Conservation (phyloP, 2,113 vertebrate species). For the Dermatemys mawii region DNA sequence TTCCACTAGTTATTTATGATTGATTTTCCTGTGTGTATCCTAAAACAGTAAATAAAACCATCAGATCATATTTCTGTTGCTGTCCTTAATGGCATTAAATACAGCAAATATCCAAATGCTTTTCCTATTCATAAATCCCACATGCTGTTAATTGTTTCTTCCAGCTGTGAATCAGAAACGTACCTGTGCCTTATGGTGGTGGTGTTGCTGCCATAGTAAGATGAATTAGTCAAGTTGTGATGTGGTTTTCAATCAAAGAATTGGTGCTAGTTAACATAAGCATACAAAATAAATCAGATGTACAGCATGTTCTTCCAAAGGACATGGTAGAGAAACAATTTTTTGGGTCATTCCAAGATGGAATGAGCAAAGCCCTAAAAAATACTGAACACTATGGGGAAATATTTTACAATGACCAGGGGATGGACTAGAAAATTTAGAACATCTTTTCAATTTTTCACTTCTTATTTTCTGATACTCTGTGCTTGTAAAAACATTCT, state of each 20-base stretch:
- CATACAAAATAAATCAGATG: background rate
- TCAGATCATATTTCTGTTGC: background rate
- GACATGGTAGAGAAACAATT: background rate
- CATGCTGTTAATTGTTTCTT: background rate
- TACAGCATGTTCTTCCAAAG: background rate
- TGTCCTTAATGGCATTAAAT: background rate
- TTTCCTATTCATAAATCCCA: background rate
- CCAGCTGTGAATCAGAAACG: background rate
- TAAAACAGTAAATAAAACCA: slow-evolving; percentile 24
- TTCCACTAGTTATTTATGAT: background rate
- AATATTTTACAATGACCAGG: background rate
- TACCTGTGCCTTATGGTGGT: background rate
- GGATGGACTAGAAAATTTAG: background rate
- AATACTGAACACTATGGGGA: background rate
- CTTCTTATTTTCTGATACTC: background rate
- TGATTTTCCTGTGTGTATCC: background rate
- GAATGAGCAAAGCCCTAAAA: background rate
- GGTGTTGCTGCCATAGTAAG: background rate
- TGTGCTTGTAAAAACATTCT: background rate
- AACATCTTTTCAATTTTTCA: background rate
- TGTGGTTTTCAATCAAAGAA: background rate
- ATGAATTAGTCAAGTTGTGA: background rate
- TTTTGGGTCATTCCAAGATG: background rate
- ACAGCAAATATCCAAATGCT: background rate
- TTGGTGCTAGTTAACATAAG: background rate